These are phyloP conservation scores for Scylla paramamosain DNA, from an alignment of 1,140 invertebrate species.

Conservation along the genomic window DNA sequence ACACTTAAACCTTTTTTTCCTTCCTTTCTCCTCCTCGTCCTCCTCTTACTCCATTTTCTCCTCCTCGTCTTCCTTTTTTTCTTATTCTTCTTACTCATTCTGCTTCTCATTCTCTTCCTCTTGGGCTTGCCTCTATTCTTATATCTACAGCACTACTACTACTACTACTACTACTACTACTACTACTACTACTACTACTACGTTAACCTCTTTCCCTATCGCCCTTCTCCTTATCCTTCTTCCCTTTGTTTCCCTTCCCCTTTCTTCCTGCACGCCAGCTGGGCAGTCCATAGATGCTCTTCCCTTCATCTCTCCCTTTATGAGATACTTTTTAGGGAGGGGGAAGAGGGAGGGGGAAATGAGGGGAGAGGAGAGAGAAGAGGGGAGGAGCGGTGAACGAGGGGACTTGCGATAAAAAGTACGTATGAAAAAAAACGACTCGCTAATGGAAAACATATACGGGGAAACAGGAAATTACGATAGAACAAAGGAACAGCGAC, in stretches of 20 bases:
- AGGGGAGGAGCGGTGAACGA: not conserved
- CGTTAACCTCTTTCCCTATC: not conserved
- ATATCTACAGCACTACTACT: no score
- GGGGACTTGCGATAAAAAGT: not conserved
- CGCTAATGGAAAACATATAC: conserved; percentile 13
- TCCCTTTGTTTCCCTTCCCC: not conserved
- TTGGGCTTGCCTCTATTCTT: no score
- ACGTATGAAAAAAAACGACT: not conserved
- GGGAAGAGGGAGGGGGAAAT: not conserved
- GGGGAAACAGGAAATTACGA: not conserved
- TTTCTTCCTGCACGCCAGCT: not conserved
- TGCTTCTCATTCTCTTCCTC: not conserved
- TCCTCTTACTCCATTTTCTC: not conserved
- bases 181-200: not conserved
- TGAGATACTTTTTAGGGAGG: not conserved
- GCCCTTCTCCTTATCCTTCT: not conserved
- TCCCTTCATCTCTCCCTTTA: not conserved
- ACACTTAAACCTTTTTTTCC: not conserved
- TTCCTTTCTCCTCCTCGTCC: not conserved
- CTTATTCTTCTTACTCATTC: no score
- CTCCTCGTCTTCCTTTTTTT: no score
- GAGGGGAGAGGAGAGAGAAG: not conserved
- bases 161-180: no score
- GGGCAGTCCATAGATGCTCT: not conserved
- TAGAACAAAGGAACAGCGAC: not conserved